Conservation (phyloP, 2,888 invertebrate genomes). For the Agrotis puta region DNA sequence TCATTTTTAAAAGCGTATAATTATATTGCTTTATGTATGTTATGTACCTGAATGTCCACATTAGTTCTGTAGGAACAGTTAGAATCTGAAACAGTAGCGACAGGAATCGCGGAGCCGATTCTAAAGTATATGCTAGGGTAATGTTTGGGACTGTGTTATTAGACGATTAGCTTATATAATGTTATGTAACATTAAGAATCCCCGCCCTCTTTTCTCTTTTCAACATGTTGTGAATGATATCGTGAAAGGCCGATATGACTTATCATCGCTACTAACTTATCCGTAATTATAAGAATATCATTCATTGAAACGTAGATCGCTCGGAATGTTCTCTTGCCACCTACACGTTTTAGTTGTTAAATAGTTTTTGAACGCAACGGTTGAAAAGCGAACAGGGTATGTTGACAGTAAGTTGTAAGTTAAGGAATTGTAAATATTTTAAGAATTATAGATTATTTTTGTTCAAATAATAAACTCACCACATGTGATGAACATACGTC, state of each 20-base stretch:
- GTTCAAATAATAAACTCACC: constrained; percentile 90
- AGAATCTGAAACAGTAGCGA: constrained; percentile 57
- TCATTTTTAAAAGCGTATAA: constrained; percentile 46
- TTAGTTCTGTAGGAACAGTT: constrained; percentile 60
- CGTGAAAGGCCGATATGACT: constrained; percentile 56
- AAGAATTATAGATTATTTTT: constrained; percentile 88
- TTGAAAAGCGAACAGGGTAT: constrained; percentile 91
- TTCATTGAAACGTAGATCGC: constrained; percentile 54
- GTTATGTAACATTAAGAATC: constrained; percentile 72
- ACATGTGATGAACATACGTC: constrained; percentile 78
- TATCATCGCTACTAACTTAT: constrained; percentile 56
- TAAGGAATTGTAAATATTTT: constrained; percentile 90
- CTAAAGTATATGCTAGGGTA: constrained; percentile 72
- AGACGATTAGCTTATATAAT: constrained; percentile 79
- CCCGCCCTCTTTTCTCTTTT: constrained; percentile 88
- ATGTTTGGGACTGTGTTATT: constrained; percentile 88
- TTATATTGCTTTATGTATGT: constrained; percentile 69
- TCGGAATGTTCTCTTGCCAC: constrained; percentile 78
- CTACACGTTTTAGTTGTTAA: constrained; percentile 71
- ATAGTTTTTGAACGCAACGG: constrained; percentile 82
- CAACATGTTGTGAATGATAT: constrained; percentile 86
- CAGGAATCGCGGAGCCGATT: constrained; percentile 55
- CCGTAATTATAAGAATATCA: constrained; percentile 55
- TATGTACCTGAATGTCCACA: constrained; percentile 81
- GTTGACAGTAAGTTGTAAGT: constrained; percentile 85